A percentile compares a stretch with the other conserved stretches of the same genome.
Conservation (phyloP, 2,113 vertebrate species). For the Thryonomys swinderianus region DNA sequence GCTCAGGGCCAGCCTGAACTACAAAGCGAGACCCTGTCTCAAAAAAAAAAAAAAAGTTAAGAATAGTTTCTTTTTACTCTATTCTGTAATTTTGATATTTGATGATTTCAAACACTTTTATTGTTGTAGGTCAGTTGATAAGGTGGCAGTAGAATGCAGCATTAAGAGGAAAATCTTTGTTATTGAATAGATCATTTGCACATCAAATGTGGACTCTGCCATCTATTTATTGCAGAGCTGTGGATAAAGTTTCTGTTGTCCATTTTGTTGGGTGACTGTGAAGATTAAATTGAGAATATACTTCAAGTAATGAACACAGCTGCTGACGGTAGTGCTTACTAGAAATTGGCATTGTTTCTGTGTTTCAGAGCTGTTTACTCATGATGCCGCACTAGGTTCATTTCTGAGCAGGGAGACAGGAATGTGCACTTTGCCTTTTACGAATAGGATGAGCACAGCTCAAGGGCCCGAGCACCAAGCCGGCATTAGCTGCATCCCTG, state of each 20-base stretch:
- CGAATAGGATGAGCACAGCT: too few species aligned
- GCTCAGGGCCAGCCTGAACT: not conserved
- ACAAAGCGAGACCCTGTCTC: not conserved
- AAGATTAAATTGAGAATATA: not conserved
- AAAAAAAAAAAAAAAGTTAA: not conserved
- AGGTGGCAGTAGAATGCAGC: not conserved
- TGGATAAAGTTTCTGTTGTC: not conserved
- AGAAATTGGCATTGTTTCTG: not conserved
- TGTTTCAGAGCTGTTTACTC: not conserved
- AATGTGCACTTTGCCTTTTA: not conserved
- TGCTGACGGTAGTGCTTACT: not conserved
- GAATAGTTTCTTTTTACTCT: not conserved
- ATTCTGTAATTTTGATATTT: not conserved
- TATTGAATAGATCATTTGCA: not conserved
- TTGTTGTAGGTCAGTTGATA: not conserved
- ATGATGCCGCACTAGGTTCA: not conserved
- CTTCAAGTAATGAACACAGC: not conserved
- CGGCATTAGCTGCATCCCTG: not conserved
- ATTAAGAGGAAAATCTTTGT: not conserved
- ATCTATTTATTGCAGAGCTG: not conserved
- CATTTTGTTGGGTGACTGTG: not conserved
- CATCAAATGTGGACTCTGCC: not conserved
- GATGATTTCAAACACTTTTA: not conserved
- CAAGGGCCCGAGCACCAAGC: not conserved
- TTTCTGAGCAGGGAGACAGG: not conserved